Conservation (phyloP, 1,140 invertebrate species). For the Drosophila bocki region DNA sequence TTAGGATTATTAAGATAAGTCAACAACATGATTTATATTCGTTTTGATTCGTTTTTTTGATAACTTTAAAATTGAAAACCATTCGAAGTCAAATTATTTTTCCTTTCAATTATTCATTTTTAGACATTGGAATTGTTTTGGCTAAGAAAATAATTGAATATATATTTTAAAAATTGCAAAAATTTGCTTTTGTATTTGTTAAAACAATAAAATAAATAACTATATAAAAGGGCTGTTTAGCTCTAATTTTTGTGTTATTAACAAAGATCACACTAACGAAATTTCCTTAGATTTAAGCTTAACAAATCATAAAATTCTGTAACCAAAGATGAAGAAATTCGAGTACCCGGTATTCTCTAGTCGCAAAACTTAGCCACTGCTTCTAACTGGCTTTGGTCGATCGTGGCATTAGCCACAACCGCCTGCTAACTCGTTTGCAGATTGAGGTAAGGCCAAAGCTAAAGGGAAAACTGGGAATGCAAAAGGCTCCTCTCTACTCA, state of each 20-base stretch:
- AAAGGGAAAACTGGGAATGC: slow-evolving; percentile 43
- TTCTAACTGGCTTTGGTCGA: slow-evolving; percentile 28
- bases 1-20: not conserved
- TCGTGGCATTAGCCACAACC: slow-evolving; percentile 35
- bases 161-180: too few species aligned
- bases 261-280: not conserved
- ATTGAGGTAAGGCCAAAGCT: slow-evolving; percentile 12
- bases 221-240: too few species aligned
- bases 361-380: slow-evolving; percentile 4
- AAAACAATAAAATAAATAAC: too few species aligned
- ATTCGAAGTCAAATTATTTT: too few species aligned
- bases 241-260: not conserved
- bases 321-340: not conserved
- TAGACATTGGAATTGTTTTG: not conserved
- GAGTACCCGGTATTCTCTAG: slow-evolving; percentile 14
- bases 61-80: not conserved
- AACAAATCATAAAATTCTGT: not conserved
- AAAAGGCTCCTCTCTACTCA: slow-evolving; percentile 47
- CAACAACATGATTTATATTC: not conserved
- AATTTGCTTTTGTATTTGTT: too few species aligned
- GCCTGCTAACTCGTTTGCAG: slow-evolving; percentile 68
- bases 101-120: too few species aligned
- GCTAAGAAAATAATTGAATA: too few species aligned
- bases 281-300: too few species aligned
- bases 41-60: not conserved